A percentile compares a stretch with the other conserved stretches of the same genome.
Evolutionary conservation across 2,888 invertebrate species (phyloP).

Genomic region (Caenorhabditis drosophilae): DNA sequence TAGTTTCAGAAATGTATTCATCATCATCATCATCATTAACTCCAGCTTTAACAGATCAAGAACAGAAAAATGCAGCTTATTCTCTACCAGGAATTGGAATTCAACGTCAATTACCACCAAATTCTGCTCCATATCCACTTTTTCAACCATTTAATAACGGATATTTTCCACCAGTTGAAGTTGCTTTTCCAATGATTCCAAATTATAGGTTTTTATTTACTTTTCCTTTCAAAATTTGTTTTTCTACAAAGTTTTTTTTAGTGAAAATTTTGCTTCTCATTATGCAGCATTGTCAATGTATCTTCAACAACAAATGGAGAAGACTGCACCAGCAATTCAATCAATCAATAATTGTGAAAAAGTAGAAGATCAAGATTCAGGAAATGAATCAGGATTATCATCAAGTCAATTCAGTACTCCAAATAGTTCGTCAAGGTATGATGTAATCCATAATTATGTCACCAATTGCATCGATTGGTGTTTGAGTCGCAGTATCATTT

Average conservation of each 20-base stretch:
- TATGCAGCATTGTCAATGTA: slow-evolving; percentile 3
- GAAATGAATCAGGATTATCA: slow-evolving; percentile 9
- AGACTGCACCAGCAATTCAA: neutral
- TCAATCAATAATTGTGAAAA: neutral
- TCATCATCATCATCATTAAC: neutral
- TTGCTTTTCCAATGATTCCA: neutral
- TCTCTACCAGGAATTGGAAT: slow-evolving; percentile 20
- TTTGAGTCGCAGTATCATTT: slow-evolving; percentile 6
- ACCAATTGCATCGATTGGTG: too few relatives aligned
- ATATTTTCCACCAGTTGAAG: slow-evolving; percentile 6
- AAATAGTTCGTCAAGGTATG: slow-evolving; percentile 5
- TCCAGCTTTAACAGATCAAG: neutral
- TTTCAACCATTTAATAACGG: slow-evolving; percentile 9
- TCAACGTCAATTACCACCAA: slow-evolving; percentile 16
- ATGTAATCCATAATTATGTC: slow-evolving; percentile 2
- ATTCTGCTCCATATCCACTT: neutral
- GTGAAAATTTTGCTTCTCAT: too few relatives aligned
- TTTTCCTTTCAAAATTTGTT: neutral
- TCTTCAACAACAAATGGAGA: slow-evolving; percentile 3
- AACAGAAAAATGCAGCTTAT: slow-evolving; percentile 3
- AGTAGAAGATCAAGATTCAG: slow-evolving; percentile 6
- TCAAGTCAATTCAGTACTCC: neutral
- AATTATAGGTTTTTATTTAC: too few relatives aligned
- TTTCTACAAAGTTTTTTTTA: neutral
- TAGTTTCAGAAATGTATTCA: too few relatives aligned